phyloP scores from a whole-genome alignment of 2,888 invertebrate species.

The Drosophila austrosaltans region DNA sequence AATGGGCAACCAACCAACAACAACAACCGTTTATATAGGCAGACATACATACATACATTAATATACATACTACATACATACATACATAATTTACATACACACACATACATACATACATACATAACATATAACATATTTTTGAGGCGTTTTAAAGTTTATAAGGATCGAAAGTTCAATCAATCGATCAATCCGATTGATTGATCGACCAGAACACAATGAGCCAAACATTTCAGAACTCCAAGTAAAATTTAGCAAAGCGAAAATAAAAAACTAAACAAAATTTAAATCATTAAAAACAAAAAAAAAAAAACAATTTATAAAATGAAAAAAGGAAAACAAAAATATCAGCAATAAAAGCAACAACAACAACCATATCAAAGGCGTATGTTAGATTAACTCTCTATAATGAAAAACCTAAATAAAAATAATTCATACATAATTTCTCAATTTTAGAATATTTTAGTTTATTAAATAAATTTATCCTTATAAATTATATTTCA shows the following conservation, averaged over 20 bases:
- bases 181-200: neutral
- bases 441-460: slow-evolving; percentile 16
- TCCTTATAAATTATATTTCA: slow-evolving; percentile 19
- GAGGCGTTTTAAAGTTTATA: slow-evolving; percentile 72
- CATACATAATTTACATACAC: slow-evolving; percentile 4
- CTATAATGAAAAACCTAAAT: slow-evolving; percentile 50
- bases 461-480: slow-evolving; percentile 5
- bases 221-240: slow-evolving; percentile 77
- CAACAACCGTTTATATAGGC: slow-evolving; percentile 18
- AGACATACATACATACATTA: slow-evolving; percentile 41
- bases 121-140: slow-evolving; percentile 64
- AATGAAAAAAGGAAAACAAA: slow-evolving; percentile 28
- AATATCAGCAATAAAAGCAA: slow-evolving; percentile 82
- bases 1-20: slow-evolving; percentile 11
- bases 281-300: slow-evolving; percentile 17
- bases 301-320: slow-evolving; percentile 32
- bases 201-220: slow-evolving; percentile 51
- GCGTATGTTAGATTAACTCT: slow-evolving; percentile 77
- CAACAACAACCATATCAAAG: slow-evolving; percentile 82
- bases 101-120: neutral
- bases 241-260: slow-evolving; percentile 61
- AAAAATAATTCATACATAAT: slow-evolving; percentile 39
- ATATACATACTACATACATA: slow-evolving; percentile 21
- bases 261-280: slow-evolving; percentile 49
- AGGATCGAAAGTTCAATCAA: slow-evolving; percentile 19